Percentiles rank a stretch among this genome's conserved stretches.
Conservation (phyloP, 2,113 vertebrate species). For the Hemiprocne comata region DNA sequence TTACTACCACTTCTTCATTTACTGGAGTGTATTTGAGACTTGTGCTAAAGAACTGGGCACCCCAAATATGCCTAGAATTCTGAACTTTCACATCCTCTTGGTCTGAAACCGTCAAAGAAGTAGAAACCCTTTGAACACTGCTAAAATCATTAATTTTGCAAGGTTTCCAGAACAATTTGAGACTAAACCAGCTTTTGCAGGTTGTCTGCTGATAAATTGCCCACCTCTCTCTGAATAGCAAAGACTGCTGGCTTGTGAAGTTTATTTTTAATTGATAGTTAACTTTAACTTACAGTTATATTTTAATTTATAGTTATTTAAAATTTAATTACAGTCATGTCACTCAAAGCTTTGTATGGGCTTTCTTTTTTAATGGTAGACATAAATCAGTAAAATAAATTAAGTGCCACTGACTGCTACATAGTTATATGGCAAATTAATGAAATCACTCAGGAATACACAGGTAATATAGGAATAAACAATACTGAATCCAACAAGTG, state of each 20-base stretch:
- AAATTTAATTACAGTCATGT: slow-evolving; percentile 66
- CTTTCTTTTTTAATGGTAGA: slow-evolving; percentile 54
- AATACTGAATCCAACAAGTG: slow-evolving; percentile 45
- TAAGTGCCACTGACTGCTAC: slow-evolving; percentile 58
- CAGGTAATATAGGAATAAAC: slow-evolving; percentile 53
- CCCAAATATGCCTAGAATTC: not conserved
- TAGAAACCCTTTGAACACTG: not conserved
- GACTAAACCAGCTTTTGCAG: not conserved
- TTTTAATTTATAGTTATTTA: slow-evolving; percentile 70
- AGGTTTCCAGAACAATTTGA: not conserved
- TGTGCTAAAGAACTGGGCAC: not conserved
- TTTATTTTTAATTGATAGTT: slow-evolving; percentile 71
- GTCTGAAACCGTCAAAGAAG: not conserved
- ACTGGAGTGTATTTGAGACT: not conserved
- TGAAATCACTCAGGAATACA: slow-evolving; percentile 49
- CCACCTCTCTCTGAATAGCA: slow-evolving; percentile 36
- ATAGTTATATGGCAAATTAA: slow-evolving; percentile 59
- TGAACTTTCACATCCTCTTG: not conserved
- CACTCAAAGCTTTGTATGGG: slow-evolving; percentile 49
- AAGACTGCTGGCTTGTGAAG: slow-evolving; percentile 37
- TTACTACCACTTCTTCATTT: not conserved
- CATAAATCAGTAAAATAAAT: slow-evolving; percentile 67
- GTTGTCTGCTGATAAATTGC: slow-evolving; percentile 39
- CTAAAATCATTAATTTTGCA: not conserved
- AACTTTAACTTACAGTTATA: slow-evolving; percentile 60